Conservation (phyloP, 2,888 invertebrate species). For the Parascotia fuliginaria region DNA sequence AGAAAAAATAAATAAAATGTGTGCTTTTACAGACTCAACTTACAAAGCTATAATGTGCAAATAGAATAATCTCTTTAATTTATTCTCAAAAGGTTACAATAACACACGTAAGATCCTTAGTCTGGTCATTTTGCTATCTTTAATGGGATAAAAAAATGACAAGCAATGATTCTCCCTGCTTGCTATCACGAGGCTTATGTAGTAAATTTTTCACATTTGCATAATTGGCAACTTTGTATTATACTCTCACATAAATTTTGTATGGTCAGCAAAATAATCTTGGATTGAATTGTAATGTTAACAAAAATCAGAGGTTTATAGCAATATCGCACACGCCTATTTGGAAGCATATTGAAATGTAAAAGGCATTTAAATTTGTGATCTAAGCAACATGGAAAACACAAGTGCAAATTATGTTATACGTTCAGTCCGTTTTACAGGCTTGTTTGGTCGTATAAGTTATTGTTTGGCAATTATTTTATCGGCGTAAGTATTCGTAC, state of each 20-base stretch:
- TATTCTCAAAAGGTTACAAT: background rate
- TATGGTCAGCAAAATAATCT: background rate
- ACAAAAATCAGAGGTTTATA: no score
- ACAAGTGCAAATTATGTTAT: no score
- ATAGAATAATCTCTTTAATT: background rate
- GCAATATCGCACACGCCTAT: no score
- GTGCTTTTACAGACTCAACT: no score
- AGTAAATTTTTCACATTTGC: slow-evolving; percentile 29
- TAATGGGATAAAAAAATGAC: slow-evolving; percentile 24
- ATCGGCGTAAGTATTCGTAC: no score
- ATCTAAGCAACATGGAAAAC: no score
- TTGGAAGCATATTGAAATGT: no score
- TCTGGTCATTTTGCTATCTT: background rate
- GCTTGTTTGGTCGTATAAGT: no score
- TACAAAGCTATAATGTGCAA: background rate
- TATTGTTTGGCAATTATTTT: no score
- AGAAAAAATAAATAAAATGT: no score
- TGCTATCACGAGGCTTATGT: slow-evolving; percentile 27
- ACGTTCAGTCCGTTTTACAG: no score
- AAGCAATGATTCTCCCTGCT: slow-evolving; percentile 23
- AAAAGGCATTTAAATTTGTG: no score
- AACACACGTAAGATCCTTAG: background rate
- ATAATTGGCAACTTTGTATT: slow-evolving; percentile 28
- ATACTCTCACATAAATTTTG: background rate
- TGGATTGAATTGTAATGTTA: background rate